Evolutionary conservation across 2,888 invertebrate species (phyloP).

Genomic region (Microplitis manilae): DNA sequence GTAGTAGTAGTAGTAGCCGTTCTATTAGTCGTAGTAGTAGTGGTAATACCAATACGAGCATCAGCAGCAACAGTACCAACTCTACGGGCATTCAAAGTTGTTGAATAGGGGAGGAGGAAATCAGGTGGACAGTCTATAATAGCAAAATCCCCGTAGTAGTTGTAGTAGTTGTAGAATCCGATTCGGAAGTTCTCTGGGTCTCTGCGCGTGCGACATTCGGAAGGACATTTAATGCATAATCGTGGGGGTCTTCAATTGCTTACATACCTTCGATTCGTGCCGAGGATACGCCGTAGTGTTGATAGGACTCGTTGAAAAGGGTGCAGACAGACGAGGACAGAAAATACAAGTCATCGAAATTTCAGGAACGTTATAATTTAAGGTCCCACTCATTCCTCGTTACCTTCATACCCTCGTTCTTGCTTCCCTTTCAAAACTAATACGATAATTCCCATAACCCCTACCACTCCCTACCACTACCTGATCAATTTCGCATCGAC

Average conservation of each 20-base stretch:
- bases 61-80: background rate
- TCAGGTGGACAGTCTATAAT: constrained; percentile 14
- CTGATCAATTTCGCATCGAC: constrained; percentile 39
- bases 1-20: background rate
- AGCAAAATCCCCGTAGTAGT: background rate
- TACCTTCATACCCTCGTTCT: background rate
- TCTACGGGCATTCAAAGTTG: constrained; percentile 35
- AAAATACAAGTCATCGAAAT: constrained; percentile 16
- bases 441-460: constrained; percentile 33
- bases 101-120: constrained; percentile 19
- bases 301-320: constrained; percentile 1
- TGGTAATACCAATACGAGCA: background rate
- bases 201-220: constrained; percentile 23
- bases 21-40: background rate
- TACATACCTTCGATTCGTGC: constrained; percentile 22
- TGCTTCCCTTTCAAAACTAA: constrained; percentile 20
- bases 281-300: constrained; percentile 19
- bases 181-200: constrained; percentile 22
- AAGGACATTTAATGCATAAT: constrained; percentile 41
- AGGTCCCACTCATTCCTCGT: constrained; percentile 14
- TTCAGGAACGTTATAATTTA: constrained; percentile 40
- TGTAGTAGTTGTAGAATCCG: constrained; percentile 26
- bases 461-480: background rate
- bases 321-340: background rate
- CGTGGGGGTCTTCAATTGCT: constrained; percentile 33